These are phyloP conservation scores for Lycaon pictus DNA, from an alignment of 2,113 vertebrate genomes.

Conservation along the genomic window DNA sequence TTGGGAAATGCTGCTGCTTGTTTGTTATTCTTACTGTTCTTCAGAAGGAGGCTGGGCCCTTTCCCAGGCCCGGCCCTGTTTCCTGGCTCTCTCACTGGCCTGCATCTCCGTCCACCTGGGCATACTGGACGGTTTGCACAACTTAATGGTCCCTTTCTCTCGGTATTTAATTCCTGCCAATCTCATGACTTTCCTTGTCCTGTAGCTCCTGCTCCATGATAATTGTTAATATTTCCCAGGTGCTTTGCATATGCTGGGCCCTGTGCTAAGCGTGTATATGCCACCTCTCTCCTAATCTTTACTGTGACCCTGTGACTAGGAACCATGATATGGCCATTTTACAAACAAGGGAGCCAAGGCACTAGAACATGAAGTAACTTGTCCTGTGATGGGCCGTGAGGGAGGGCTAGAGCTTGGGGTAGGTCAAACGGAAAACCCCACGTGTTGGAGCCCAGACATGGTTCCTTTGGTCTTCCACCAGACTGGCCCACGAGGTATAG, in stretches of 20 bases:
- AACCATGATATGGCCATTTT: not conserved
- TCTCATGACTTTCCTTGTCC: not conserved
- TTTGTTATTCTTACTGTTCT: not conserved
- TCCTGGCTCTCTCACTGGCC: not conserved
- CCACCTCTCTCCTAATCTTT: not conserved
- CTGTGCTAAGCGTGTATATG: not conserved
- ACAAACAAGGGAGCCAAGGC: not conserved
- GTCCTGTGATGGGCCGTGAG: too few relatives aligned
- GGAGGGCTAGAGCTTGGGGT: not conserved
- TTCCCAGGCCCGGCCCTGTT: not conserved
- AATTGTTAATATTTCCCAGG: accelerated
- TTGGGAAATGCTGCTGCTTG: not conserved
- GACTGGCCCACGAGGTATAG: not conserved
- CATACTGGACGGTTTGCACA: accelerated
- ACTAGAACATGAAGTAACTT: not conserved
- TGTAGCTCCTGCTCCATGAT: not conserved
- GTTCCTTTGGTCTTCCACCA: not conserved
- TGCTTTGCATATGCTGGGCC: not conserved
- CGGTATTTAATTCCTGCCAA: not conserved
- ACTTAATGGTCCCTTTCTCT: not conserved
- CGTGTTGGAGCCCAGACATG: accelerated
- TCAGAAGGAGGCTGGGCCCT: not conserved
- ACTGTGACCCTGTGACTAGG: not conserved
- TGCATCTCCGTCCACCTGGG: not conserved
- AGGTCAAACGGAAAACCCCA: not conserved